A percentile compares a stretch with the other conserved stretches of the same genome.
Evolutionary conservation across 2,797 vertebrate genomes (phyloP).

Genomic region (Micromesistius poutassou): DNA sequence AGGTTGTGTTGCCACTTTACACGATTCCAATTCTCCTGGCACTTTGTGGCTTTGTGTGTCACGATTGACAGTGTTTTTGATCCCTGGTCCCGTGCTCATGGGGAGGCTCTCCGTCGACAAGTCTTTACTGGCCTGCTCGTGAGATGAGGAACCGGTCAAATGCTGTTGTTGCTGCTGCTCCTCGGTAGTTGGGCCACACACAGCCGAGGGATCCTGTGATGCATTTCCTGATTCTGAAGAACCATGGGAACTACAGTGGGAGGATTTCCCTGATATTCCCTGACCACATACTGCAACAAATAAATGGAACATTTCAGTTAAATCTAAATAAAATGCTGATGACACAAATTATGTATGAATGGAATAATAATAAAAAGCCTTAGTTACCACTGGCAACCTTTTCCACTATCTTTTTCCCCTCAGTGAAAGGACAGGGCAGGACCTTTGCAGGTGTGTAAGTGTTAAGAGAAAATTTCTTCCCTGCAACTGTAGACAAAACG

Average conservation of each 20-base stretch:
- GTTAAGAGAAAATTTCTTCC: constrained; percentile 80
- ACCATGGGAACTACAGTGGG: constrained; percentile 31
- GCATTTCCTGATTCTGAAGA: constrained; percentile 15
- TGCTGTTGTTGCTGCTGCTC: neutral
- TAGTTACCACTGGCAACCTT: constrained; percentile 37
- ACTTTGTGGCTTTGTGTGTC: constrained; percentile 16
- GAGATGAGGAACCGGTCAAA: neutral
- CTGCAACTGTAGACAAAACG: constrained; percentile 55
- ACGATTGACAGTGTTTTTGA: constrained; percentile 4
- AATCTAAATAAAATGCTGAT: neutral
- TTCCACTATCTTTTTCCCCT: constrained; percentile 46
- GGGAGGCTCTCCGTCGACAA: neutral
- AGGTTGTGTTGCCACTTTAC: neutral
- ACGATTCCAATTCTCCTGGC: neutral
- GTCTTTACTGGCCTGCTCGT: neutral
- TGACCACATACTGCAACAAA: constrained; percentile 50
- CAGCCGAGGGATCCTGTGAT: constrained; percentile 15
- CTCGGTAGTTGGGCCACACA: constrained; percentile 32
- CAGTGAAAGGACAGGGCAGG: constrained; percentile 75
- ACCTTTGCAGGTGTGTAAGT: constrained; percentile 83
- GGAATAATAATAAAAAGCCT: neutral
- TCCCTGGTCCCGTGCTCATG: neutral
- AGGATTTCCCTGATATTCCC: constrained; percentile 45
- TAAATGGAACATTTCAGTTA: constrained; percentile 4
- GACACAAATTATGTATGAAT: neutral